These are phyloP conservation scores for Bujurquina vittata DNA, from an alignment of 2,113 vertebrate species.

Conservation along the genomic window DNA sequence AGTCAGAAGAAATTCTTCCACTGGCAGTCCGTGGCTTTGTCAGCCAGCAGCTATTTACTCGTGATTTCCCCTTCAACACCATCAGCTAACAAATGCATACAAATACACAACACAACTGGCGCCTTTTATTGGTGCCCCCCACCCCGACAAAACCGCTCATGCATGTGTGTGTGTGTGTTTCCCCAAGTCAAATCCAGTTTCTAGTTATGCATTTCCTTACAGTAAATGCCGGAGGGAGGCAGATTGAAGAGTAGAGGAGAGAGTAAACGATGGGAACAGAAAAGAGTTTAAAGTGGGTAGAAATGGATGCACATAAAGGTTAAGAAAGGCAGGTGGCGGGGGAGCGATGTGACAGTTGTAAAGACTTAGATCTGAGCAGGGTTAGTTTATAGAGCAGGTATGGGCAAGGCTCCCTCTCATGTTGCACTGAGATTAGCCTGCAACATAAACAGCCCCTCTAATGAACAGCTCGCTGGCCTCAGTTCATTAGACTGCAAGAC, in stretches of 20 bases:
- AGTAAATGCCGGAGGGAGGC: background rate
- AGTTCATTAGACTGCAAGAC: background rate
- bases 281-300: background rate
- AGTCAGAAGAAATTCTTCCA: constrained; percentile 2
- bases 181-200: background rate
- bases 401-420: background rate
- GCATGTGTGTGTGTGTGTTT: background rate
- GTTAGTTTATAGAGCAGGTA: background rate
- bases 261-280: background rate
- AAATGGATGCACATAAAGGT: background rate
- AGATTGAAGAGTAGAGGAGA: background rate
- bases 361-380: background rate
- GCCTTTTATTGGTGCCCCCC: constrained; percentile 37
- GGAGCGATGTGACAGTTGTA: background rate
- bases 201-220: constrained; percentile 16
- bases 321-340: background rate
- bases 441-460: background rate
- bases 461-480: constrained; percentile 2
- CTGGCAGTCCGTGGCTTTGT: constrained; percentile 20
- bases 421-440: background rate
- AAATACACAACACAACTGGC: constrained; percentile 14
- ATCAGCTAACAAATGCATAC: constrained; percentile 27
- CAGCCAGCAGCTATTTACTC: constrained; percentile 47
- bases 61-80: constrained; percentile 33
- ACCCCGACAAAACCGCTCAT: constrained; percentile 18